These are phyloP conservation scores for Cryptotis parvus DNA, from an alignment of 2,113 vertebrate genomes.

Conservation along the genomic window DNA sequence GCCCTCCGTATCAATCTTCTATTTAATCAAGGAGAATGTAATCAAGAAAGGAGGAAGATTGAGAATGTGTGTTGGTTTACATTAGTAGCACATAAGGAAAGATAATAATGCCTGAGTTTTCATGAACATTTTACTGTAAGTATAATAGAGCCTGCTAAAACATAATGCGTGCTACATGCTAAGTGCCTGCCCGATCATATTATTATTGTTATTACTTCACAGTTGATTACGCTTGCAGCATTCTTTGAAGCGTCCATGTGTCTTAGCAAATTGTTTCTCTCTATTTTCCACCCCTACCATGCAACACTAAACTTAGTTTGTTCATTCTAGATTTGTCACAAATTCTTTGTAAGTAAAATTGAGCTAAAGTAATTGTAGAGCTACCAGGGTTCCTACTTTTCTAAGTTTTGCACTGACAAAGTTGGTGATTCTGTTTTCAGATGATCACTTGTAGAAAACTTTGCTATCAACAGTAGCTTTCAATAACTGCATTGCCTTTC, in stretches of 20 bases:
- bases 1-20: not conserved
- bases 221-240: not conserved
- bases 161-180: too few relatives aligned
- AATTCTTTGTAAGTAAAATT: not conserved
- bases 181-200: too few relatives aligned
- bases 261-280: not conserved
- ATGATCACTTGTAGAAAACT: not conserved
- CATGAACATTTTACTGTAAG: not conserved
- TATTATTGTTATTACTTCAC: not conserved
- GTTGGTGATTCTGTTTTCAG: not conserved
- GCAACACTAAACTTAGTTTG: not conserved
- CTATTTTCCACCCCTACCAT: not conserved
- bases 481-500: slow-evolving; percentile 45
- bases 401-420: not conserved
- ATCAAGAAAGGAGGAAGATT: not conserved
- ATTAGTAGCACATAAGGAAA: not conserved
- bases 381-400: not conserved
- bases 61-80: not conserved
- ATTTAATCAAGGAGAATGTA: not conserved
- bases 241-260: not conserved
- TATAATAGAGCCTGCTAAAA: too few relatives aligned
- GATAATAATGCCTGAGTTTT: not conserved
- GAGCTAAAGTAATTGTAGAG: not conserved
- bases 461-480: not conserved
- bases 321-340: not conserved